Evolutionary conservation across 2,797 vertebrate species (phyloP).

Genomic region (Discoglossus pictus): DNA sequence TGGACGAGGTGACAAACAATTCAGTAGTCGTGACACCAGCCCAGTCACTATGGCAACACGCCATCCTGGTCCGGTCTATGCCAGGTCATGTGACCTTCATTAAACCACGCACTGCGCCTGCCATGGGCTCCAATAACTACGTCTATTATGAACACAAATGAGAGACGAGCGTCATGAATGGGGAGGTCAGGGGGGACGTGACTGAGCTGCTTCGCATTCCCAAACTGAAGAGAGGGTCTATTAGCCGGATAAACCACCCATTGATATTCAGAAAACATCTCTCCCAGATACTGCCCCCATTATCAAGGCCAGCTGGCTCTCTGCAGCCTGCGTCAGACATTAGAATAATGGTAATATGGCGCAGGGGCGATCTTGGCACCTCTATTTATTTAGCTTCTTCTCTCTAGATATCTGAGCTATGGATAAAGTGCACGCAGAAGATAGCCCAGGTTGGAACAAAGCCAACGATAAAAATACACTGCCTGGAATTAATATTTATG

Average conservation of each 20-base stretch:
- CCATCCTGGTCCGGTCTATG: not conserved
- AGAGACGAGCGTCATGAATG: conserved; percentile 18
- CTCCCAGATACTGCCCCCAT: too few relatives aligned
- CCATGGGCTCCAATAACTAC: conserved; percentile 21
- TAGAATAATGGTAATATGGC: conserved; percentile 24
- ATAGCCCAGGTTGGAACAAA: too few relatives aligned
- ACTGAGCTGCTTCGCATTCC: conserved; percentile 40
- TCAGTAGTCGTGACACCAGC: not conserved
- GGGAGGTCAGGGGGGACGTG: conserved; percentile 28
- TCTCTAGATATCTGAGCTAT: too few relatives aligned
- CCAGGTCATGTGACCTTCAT: conserved; percentile 3
- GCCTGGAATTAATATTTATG: too few relatives aligned
- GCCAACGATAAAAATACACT: too few relatives aligned
- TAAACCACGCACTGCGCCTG: not conserved
- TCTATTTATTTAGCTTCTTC: too few relatives aligned
- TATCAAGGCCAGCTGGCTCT: conserved; percentile 24
- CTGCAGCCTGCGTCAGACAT: not conserved
- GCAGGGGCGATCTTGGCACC: too few relatives aligned
- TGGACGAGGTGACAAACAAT: conserved; percentile 2
- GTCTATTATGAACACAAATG: conserved; percentile 16
- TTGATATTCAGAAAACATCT: conserved; percentile 14
- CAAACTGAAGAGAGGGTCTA: conserved; percentile 23
- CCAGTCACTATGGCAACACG: not conserved
- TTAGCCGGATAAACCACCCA: conserved; percentile 26
- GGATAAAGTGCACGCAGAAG: too few relatives aligned